Evolutionary conservation across 2,113 vertebrate species (phyloP).

Genomic region (Sisor rabdophorus): DNA sequence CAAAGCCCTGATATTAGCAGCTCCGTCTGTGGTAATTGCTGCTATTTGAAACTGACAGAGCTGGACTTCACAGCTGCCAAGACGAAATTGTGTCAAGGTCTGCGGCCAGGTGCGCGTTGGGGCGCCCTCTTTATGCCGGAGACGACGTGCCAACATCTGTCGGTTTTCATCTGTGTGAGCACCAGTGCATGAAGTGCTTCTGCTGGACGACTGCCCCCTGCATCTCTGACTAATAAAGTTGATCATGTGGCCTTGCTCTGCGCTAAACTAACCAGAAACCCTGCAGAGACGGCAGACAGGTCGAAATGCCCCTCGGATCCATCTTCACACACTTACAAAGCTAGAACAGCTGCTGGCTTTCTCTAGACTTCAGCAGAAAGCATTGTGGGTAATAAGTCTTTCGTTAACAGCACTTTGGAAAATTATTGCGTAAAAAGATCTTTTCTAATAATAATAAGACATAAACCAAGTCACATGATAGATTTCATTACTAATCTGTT

Average conservation of each 20-base stretch:
- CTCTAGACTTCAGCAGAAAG: background rate
- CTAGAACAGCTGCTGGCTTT: constrained; percentile 14
- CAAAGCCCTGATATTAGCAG: constrained; percentile 36
- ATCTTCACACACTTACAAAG: constrained; percentile 1
- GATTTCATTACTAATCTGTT: constrained; percentile 9
- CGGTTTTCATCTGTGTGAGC: constrained; percentile 34
- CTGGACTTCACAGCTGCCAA: constrained; percentile 35
- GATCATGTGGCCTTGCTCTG: constrained; percentile 34
- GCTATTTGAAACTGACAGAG: constrained; percentile 39
- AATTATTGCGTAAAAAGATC: background rate
- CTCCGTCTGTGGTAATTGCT: constrained; percentile 32
- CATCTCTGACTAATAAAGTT: constrained; percentile 46
- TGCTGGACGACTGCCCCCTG: constrained; percentile 32
- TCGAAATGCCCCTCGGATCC: background rate
- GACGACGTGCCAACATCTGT: constrained; percentile 28
- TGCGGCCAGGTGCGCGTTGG: constrained; percentile 30
- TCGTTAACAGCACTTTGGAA: background rate
- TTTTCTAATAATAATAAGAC: constrained; percentile 12
- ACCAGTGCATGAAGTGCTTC: constrained; percentile 15
- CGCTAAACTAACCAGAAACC: constrained; percentile 42
- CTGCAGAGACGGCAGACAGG: constrained; percentile 26
- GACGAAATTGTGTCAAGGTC: constrained; percentile 23
- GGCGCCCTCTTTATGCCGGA: constrained; percentile 15
- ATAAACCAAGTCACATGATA: constrained; percentile 2
- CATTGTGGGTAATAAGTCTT: background rate